Conservation (phyloP, 2,797 vertebrate genomes). For the Scleropages formosus region DNA sequence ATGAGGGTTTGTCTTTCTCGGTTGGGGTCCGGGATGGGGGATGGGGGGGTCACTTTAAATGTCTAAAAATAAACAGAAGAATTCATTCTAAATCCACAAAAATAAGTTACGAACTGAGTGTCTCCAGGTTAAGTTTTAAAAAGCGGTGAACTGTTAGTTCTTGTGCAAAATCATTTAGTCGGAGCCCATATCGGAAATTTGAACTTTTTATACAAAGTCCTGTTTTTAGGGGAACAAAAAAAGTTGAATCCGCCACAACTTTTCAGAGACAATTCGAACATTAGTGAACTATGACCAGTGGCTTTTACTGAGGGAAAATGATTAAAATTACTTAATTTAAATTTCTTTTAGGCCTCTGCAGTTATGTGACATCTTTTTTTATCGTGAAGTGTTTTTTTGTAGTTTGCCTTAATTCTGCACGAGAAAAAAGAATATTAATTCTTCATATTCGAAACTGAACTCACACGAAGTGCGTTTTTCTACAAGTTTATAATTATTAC, state of each 20-base stretch:
- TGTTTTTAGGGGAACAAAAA: no score
- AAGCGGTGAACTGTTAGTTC: no score
- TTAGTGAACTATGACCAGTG: background rate
- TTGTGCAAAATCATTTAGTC: no score
- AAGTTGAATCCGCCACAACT: no score
- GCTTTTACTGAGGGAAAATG: background rate
- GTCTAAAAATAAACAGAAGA: no score
- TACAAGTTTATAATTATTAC: slow-evolving; percentile 2
- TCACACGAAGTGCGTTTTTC: slow-evolving; percentile 7
- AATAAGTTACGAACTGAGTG: background rate
- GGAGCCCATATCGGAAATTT: no score
- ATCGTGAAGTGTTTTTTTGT: background rate
- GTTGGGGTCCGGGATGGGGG: background rate
- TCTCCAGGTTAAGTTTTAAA: no score
- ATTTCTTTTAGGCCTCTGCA: slow-evolving; percentile 17
- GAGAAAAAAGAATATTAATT: background rate
- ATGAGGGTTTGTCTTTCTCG: slow-evolving; percentile 29
- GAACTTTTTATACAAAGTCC: no score
- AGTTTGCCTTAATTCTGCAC: background rate
- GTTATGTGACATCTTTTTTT: slow-evolving; percentile 3
- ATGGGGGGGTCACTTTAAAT: background rate
- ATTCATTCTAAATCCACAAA: no score
- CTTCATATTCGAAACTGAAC: background rate
- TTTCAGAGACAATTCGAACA: no score
- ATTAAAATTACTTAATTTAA: slow-evolving; percentile 14